A percentile compares a stretch with the other conserved stretches of the same genome.
Evolutionary conservation across 1,140 invertebrate genomes (phyloP).

Genomic region (Solenopsis fugax): DNA sequence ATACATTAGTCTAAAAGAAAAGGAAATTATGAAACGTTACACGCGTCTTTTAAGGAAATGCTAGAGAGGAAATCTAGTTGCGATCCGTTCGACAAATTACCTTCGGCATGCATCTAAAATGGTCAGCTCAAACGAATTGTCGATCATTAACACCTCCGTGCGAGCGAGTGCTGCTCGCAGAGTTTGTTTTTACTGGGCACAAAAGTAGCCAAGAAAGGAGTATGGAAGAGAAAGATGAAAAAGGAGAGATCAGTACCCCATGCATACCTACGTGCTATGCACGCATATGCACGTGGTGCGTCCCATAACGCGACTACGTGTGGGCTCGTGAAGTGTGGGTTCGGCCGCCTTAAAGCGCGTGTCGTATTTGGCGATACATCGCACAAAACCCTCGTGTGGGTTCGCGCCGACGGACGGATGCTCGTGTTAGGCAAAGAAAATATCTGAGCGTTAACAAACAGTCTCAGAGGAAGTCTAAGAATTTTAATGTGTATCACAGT

Average conservation of each 20-base stretch:
- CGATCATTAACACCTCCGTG: constrained; percentile 84
- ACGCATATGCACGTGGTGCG: constrained; percentile 34
- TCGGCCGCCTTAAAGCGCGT: constrained; percentile 71
- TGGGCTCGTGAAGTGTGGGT: constrained; percentile 75
- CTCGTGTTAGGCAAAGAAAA: constrained; percentile 54
- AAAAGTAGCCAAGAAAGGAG: constrained; percentile 41
- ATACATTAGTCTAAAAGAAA: constrained; percentile 12
- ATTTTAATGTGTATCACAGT: background rate
- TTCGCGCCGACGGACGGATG: constrained; percentile 38
- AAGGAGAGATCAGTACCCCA: constrained; percentile 48
- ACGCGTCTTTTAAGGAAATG: background rate
- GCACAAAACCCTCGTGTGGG: constrained; percentile 69
- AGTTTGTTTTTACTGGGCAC: constrained; percentile 53
- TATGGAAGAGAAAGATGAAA: constrained; percentile 23
- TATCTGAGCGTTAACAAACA: constrained; percentile 55
- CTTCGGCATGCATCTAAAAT: constrained; percentile 80
- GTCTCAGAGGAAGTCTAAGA: background rate
- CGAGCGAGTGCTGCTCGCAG: constrained; percentile 77
- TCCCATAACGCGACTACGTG: constrained; percentile 63
- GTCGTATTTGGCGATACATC: constrained; percentile 77
- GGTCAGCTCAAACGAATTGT: constrained; percentile 82
- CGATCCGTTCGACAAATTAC: constrained; percentile 77
- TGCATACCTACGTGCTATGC: constrained; percentile 49
- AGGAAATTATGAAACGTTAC: background rate
- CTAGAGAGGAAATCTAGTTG: constrained; percentile 55